Evolutionary conservation across 1,140 invertebrate species (phyloP).

Genomic region (Nylanderia fulva): DNA sequence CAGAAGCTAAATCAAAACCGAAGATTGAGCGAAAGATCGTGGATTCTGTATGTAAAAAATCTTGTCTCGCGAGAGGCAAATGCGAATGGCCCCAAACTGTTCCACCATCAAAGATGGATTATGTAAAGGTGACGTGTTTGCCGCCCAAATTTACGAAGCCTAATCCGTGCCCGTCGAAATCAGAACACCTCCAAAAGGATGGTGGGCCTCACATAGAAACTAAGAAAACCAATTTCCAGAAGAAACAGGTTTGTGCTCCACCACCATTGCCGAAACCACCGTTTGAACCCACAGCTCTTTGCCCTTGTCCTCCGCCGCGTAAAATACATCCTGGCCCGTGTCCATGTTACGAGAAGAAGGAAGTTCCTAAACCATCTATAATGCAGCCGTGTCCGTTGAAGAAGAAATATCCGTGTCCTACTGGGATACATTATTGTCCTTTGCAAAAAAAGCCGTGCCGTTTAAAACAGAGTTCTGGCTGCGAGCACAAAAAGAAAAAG

Average conservation of each 20-base stretch:
- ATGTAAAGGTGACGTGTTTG: conserved; percentile 53
- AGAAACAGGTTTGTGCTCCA: conserved; percentile 45
- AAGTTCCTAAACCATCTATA: neutral
- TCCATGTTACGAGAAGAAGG: conserved; percentile 65
- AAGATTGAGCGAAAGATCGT: conserved; percentile 4
- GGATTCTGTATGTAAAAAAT: neutral
- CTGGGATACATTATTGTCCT: conserved; percentile 50
- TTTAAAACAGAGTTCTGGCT: neutral
- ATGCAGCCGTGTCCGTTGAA: conserved; percentile 60
- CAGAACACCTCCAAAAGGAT: neutral
- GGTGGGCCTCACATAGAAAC: neutral
- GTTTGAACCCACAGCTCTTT: conserved; percentile 62
- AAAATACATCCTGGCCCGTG: conserved; percentile 78
- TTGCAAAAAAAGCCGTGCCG: conserved; percentile 14
- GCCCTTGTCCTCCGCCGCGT: conserved; percentile 75
- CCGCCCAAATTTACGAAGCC: conserved; percentile 65
- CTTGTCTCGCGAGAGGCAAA: conserved; percentile 46
- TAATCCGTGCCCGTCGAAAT: conserved; percentile 50
- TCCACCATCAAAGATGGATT: conserved; percentile 64
- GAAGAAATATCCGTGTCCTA: conserved; percentile 63
- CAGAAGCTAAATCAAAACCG: neutral
- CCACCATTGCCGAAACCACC: conserved; percentile 77
- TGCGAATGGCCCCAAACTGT: neutral
- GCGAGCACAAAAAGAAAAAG: conserved; percentile 3
- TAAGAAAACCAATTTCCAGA: neutral